These are phyloP conservation scores for Vombatus ursinus DNA, from an alignment of 2,113 vertebrate genomes.

Conservation along the genomic window DNA sequence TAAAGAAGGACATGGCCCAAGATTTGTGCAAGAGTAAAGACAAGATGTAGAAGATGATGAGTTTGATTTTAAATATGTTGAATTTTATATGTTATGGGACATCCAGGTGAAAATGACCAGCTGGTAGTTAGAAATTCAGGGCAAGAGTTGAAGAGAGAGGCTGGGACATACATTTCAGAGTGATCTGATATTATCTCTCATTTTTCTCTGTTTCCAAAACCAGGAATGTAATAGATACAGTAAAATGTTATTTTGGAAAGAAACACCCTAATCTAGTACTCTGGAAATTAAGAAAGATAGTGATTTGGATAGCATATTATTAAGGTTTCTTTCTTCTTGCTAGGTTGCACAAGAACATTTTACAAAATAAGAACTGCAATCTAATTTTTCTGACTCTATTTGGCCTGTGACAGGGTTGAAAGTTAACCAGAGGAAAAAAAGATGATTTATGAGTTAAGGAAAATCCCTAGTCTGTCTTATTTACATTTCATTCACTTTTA, in stretches of 20 bases:
- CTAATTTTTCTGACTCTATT: neutral
- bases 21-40: neutral
- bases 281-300: neutral
- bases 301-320: neutral
- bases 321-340: neutral
- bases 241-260: neutral
- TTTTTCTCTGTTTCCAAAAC: neutral
- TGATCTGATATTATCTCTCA: neutral
- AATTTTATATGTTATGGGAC: neutral
- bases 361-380: neutral
- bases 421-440: neutral
- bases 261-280: neutral
- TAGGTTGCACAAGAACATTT: neutral
- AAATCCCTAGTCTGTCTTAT: neutral
- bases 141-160: neutral
- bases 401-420: neutral
- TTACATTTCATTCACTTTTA: neutral
- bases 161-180: neutral
- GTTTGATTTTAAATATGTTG: neutral
- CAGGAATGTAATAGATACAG: neutral
- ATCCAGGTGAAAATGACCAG: neutral
- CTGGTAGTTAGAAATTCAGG: neutral
- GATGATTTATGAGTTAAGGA: neutral
- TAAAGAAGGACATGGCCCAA: neutral
- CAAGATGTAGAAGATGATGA: neutral